Conservation (phyloP, 2,797 vertebrate genomes). For the Falco biarmicus region DNA sequence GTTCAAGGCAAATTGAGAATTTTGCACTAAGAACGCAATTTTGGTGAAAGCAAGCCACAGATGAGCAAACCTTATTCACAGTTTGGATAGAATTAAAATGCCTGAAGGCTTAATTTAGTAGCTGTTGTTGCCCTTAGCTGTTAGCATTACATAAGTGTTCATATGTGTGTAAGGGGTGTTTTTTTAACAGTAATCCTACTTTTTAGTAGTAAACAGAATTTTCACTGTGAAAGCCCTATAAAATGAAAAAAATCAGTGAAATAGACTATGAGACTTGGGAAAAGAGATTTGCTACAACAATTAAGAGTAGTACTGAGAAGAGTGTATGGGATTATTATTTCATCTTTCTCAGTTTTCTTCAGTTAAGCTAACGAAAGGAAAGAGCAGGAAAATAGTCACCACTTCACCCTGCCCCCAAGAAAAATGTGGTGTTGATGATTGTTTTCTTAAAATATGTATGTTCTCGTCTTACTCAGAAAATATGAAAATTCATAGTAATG, state of each 20-base stretch:
- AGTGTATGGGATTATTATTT: background rate
- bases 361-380: background rate
- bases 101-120: background rate
- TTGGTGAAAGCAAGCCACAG: background rate
- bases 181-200: background rate
- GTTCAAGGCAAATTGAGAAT: background rate
- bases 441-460: background rate
- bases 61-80: background rate
- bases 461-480: background rate
- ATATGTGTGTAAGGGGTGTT: background rate
- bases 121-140: background rate
- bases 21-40: background rate
- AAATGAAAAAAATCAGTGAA: background rate
- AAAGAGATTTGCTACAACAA: background rate
- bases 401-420: rapidly evolving
- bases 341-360: background rate
- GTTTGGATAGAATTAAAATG: background rate
- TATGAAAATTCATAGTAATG: background rate
- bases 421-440: background rate
- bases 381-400: background rate
- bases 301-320: background rate
- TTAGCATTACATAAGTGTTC: background rate
- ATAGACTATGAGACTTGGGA: background rate
- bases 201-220: background rate
- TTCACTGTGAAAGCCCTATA: background rate